Conservation (phyloP, 2,113 vertebrate genomes). For the Hypanus sabinus region DNA sequence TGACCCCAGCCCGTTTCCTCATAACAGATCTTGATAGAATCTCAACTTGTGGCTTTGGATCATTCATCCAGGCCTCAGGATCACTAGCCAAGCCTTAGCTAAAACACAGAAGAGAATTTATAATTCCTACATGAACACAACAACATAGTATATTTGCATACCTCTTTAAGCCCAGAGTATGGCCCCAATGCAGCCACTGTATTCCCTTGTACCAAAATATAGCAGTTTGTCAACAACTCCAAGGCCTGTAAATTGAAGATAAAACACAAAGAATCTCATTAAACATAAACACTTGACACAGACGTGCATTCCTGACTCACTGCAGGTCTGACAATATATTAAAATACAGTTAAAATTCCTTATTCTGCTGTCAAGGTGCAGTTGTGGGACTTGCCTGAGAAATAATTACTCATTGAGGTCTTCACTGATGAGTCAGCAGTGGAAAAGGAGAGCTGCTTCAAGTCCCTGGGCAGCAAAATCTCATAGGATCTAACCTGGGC, state of each 20-base stretch:
- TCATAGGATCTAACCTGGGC: no score
- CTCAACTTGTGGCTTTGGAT: no score
- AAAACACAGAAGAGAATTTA: no score
- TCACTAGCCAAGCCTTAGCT: no score
- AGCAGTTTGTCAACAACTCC: slow-evolving; percentile 88
- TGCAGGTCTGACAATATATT: no score
- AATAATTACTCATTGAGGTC: no score
- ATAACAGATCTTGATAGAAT: no score
- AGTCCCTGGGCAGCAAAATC: no score
- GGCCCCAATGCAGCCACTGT: slow-evolving; percentile 89
- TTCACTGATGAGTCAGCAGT: no score
- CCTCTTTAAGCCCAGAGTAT: slow-evolving; percentile 83
- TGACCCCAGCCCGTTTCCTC: no score
- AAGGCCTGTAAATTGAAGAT: slow-evolving; percentile 62
- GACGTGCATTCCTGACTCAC: neutral
- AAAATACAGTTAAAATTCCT: neutral
- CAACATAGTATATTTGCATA: slow-evolving; percentile 45
- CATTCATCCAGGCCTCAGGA: no score
- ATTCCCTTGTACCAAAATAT: slow-evolving; percentile 96
- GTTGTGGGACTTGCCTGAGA: neutral
- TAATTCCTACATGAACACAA: neutral
- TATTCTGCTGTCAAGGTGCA: neutral
- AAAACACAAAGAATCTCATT: neutral
- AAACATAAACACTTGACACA: neutral
- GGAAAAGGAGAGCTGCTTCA: no score